These are phyloP conservation scores for Delphinapterus leucas DNA, from an alignment of 2,113 vertebrate genomes.

Conservation along the genomic window DNA sequence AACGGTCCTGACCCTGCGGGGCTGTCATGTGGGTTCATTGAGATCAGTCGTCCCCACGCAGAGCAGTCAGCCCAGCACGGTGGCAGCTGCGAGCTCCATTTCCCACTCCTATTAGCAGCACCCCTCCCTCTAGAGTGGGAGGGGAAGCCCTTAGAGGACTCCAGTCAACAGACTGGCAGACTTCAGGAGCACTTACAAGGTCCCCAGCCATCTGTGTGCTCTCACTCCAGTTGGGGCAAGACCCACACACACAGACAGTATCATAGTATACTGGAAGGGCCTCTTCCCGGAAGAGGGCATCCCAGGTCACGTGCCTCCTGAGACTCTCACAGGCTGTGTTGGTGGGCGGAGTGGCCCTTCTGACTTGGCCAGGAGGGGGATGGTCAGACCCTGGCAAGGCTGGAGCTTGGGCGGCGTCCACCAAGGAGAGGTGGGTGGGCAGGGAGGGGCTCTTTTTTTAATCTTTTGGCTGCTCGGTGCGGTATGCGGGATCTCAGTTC, in stretches of 20 bases:
- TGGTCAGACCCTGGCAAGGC: background rate
- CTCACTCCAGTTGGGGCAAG: background rate
- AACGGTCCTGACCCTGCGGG: fast-evolving
- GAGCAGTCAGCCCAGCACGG: fast-evolving
- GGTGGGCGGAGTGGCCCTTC: fast-evolving
- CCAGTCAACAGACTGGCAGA: background rate
- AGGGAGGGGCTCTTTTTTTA: background rate
- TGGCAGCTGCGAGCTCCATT: fast-evolving
- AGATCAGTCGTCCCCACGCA: fast-evolving
- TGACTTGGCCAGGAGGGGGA: background rate
- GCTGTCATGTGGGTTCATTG: fast-evolving
- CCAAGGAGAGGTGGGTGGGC: background rate
- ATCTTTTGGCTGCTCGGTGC: too few relatives aligned
- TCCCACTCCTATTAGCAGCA: background rate
- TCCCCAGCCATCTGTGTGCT: background rate
- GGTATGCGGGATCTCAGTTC: too few relatives aligned
- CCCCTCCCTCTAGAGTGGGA: background rate
- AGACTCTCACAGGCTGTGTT: fast-evolving
- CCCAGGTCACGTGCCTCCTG: fast-evolving
- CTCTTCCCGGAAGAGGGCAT: background rate
- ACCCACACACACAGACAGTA: fast-evolving
- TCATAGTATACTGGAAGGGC: background rate
- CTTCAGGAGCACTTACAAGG: fast-evolving
- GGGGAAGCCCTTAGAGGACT: background rate
- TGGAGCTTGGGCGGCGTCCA: background rate